Percentiles rank a stretch among this genome's conserved stretches.
Evolutionary conservation across 2,888 invertebrate genomes (phyloP).

Genomic region (Halictus ligatus): DNA sequence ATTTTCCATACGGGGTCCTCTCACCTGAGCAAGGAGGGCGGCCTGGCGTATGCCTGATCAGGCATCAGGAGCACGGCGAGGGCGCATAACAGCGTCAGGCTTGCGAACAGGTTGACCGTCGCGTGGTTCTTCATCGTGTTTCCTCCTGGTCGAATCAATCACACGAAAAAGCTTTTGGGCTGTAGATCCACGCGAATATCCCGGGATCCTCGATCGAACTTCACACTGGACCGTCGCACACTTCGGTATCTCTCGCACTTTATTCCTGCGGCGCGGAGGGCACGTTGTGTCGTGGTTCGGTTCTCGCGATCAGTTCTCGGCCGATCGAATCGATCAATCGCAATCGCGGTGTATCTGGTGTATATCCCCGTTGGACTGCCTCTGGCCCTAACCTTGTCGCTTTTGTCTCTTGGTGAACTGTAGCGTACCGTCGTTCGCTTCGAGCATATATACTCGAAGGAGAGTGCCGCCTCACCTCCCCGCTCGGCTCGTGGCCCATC

Average conservation of each 20-base stretch:
- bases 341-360: neutral
- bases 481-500: conserved; percentile 46
- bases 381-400: conserved; percentile 64
- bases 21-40: conserved; percentile 73
- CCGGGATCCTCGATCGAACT: neutral
- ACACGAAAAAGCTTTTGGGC: neutral
- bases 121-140: neutral
- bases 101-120: conserved; percentile 28
- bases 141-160: neutral
- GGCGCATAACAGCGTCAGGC: conserved; percentile 53
- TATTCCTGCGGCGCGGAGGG: neutral
- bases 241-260: neutral
- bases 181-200: neutral
- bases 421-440: conserved; percentile 79
- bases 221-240: conserved; percentile 7
- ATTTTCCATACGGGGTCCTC: conserved; percentile 17
- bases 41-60: conserved; percentile 71
- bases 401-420: conserved; percentile 82
- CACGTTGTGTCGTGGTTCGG: neutral
- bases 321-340: neutral
- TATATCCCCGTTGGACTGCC: neutral
- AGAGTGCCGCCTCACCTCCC: conserved; percentile 71
- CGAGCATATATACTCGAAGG: conserved; percentile 81
- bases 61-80: conserved; percentile 70
- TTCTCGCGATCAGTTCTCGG: neutral